These are phyloP conservation scores for Tauraco hartlaubi DNA, from an alignment of 2,797 vertebrate species.

Conservation along the genomic window DNA sequence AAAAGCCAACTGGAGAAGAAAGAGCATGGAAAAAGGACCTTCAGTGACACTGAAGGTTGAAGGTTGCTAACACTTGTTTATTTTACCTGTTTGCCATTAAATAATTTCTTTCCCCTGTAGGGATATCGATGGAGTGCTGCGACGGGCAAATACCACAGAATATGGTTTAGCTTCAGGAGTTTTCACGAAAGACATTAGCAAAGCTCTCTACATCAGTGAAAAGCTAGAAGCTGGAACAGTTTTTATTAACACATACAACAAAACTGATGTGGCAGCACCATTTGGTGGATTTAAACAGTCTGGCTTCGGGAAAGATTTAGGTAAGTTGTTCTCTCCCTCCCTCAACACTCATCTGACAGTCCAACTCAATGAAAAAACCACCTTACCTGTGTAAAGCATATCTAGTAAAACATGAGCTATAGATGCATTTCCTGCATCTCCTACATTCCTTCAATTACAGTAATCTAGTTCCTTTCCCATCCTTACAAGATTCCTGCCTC, in stretches of 20 bases:
- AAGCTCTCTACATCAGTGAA: constrained; percentile 85
- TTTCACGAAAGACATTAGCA: constrained; percentile 84
- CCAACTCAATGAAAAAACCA: not conserved
- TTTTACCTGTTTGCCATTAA: not conserved
- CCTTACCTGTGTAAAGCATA: too few species aligned
- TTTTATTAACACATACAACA: constrained; percentile 87
- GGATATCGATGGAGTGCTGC: constrained; percentile 83
- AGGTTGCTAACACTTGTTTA: not conserved
- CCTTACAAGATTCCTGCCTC: not conserved
- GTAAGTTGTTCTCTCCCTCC: constrained; percentile 41
- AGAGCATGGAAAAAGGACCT: not conserved
- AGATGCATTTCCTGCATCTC: not conserved
- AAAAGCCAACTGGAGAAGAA: not conserved
- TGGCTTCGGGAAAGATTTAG: constrained; percentile 86
- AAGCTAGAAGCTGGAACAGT: constrained; percentile 85
- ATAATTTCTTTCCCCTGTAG: constrained; percentile 39
- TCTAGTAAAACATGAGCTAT: not conserved
- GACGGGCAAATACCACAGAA: constrained; percentile 82
- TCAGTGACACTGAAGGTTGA: not conserved
- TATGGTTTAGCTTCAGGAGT: constrained; percentile 86
- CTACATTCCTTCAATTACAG: not conserved
- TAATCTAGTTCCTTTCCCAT: not conserved
- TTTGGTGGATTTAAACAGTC: constrained; percentile 87
- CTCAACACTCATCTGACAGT: not conserved
- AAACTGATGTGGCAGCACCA: constrained; percentile 86